phyloP scores from a whole-genome alignment of 2,797 vertebrate species.

The Alca torda region DNA sequence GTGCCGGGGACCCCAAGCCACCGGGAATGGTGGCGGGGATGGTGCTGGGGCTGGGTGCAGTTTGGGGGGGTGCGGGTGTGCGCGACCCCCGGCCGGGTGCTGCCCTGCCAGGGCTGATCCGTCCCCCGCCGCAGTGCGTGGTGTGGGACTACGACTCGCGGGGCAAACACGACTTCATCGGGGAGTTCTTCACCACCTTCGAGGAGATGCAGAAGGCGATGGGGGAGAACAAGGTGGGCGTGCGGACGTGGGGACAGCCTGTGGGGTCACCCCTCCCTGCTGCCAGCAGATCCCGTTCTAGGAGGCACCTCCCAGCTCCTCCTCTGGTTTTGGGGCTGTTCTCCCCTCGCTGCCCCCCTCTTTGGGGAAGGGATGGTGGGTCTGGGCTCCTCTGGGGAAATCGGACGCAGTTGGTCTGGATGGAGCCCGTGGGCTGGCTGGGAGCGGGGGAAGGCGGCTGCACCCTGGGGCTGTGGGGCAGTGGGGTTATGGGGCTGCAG shows the following conservation, averaged over 20 bases:
- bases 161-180: constrained; percentile 96
- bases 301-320: background rate
- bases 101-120: background rate
- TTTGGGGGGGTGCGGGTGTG: background rate
- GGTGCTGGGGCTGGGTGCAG: background rate
- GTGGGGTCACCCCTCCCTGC: background rate
- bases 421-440: background rate
- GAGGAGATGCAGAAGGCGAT: constrained; percentile 92
- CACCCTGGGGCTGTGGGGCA: background rate
- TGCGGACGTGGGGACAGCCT: background rate
- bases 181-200: constrained; percentile 93
- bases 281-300: background rate
- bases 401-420: fast-evolving
- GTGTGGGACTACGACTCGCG: constrained; percentile 96
- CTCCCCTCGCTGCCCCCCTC: background rate
- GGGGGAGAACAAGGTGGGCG: constrained; percentile 86
- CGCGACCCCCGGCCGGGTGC: fast-evolving
- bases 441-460: fast-evolving
- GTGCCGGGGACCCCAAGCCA: fast-evolving
- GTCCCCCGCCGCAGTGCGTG: constrained; percentile 77
- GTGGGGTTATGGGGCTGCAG: background rate
- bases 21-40: background rate
- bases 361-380: background rate
- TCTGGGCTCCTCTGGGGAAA: background rate
- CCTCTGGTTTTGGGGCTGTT: background rate